phyloP scores from a whole-genome alignment of 2,797 vertebrate species.

The Megaceryle alcyon region DNA sequence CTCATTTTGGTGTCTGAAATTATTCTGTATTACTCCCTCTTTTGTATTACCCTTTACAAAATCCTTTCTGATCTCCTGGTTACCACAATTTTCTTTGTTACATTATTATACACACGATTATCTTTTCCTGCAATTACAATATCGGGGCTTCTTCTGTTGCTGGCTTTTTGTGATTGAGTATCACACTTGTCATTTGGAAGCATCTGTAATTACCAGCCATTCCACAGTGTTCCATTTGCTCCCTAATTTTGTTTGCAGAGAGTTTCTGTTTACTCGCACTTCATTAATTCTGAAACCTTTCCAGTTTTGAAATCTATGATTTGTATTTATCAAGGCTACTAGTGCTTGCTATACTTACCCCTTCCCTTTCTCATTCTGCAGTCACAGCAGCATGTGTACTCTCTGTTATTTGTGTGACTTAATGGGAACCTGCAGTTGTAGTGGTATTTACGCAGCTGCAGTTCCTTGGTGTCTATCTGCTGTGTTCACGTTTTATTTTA shows the following conservation, averaged over 20 bases:
- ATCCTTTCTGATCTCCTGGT: conserved; percentile 31
- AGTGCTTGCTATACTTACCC: not conserved
- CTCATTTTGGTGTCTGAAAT: conserved; percentile 37
- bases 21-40: conserved; percentile 4
- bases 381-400: too few species aligned
- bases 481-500: not conserved
- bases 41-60: conserved; percentile 26
- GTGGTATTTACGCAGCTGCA: not conserved
- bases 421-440: not conserved
- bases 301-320: not conserved
- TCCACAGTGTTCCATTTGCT: not conserved
- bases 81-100: conserved; percentile 25
- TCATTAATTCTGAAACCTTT: conserved; percentile 28
- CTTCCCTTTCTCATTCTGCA: not conserved
- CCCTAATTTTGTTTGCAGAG: conserved; percentile 33
- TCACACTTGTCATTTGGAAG: conserved; percentile 2
- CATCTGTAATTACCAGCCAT: conserved; percentile 19
- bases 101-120: conserved; percentile 32
- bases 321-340: not conserved
- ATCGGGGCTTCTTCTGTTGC: not conserved
- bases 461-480: not conserved
- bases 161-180: conserved; percentile 3
- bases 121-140: conserved; percentile 27
- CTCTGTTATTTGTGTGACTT: not conserved
- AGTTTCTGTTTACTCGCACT: conserved; percentile 5